Conservation (phyloP, 2,113 vertebrate species). For the Etheostoma cragini region DNA sequence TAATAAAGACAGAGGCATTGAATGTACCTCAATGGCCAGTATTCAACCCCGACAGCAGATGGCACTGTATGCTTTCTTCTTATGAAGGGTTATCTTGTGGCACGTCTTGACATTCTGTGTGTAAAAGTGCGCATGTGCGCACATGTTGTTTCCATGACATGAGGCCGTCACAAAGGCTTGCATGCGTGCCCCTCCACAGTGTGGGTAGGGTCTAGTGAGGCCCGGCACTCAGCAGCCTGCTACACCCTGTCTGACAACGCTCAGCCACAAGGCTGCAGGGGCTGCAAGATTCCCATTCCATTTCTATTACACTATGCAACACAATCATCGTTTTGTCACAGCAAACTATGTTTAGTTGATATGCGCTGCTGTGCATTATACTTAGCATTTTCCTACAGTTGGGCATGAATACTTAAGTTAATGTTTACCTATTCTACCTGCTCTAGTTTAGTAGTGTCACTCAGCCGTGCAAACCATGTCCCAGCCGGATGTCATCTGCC, state of each 20-base stretch:
- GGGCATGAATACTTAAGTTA: slow-evolving; percentile 13
- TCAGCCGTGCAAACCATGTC: slow-evolving; percentile 45
- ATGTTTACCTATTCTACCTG: slow-evolving; percentile 40
- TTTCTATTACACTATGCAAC: not conserved
- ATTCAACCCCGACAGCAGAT: slow-evolving; percentile 61
- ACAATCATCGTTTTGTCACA: slow-evolving; percentile 5
- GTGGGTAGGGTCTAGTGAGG: slow-evolving; percentile 40
- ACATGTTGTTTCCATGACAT: slow-evolving; percentile 67
- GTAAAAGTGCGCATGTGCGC: slow-evolving; percentile 1
- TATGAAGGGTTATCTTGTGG: slow-evolving; percentile 23
- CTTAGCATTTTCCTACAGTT: not conserved
- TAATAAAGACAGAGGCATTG: not conserved
- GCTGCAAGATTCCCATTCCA: slow-evolving; percentile 6
- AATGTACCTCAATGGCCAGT: not conserved
- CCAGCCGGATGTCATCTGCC: slow-evolving; percentile 73
- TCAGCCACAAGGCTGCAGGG: slow-evolving; percentile 21
- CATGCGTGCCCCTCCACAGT: slow-evolving; percentile 27
- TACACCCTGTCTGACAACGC: slow-evolving; percentile 65
- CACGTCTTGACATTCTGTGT: slow-evolving; percentile 17
- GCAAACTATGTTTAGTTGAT: not conserved
- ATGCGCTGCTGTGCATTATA: not conserved
- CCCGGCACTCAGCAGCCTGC: slow-evolving; percentile 55
- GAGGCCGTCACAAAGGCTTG: slow-evolving; percentile 48
- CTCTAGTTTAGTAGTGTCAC: slow-evolving; percentile 14
- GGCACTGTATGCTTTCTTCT: slow-evolving; percentile 50